Base-by-base conservation (phyloP, 2,888 invertebrate genomes). In the Venustoraphidia nigricollis region DNA sequence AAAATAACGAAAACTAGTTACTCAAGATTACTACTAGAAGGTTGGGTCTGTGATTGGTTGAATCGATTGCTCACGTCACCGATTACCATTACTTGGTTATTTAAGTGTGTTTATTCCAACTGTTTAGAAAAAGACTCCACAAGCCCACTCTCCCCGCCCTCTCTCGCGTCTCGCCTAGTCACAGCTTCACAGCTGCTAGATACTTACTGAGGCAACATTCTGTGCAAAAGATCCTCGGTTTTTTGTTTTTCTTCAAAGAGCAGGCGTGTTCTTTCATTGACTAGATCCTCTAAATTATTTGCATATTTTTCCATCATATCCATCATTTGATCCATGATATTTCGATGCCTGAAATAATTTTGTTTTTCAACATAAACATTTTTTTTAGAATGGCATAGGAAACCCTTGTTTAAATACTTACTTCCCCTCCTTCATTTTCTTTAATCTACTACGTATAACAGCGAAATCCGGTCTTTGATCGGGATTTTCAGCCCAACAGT, bases 311-410 rank as follows among this genome's bases (percentile, higher is more conserved):
- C 94, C 92, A 94, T 92, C 89, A 93, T 92, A 59, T 88, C 85
- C 84, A 94, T 91, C 90, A 94, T 92, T 75, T 93, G 91, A 67
- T 94, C 93, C 89, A 93, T 89, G 58, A 93, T 90, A 64, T 92
- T 92, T 59, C 83, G 79, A 60, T 80, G 84, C 62, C 88, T 88
- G 60, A 44, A 65, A 62, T 41, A 6, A 17, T 14, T 41, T 17
- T 11, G 10, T 14, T 41, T 41, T n/a, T n/a, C 17, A 17, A 17
- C 3, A 14, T 41, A 1, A 14, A 14, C 41, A 41, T 17, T 8
- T 11, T 8, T 41, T 17, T 42, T 6, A 40, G 11, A 45, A 9
- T 27, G 34, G 45, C 34, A 36, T 11, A 44, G 35, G 39, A 49
- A 34, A 34, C 34, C 27, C 13, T 13, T 13, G 41, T 34, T 10